These are phyloP conservation scores for Meloidogyne hapla DNA, from an alignment of 1,140 invertebrate genomes.

Conservation along the genomic window DNA sequence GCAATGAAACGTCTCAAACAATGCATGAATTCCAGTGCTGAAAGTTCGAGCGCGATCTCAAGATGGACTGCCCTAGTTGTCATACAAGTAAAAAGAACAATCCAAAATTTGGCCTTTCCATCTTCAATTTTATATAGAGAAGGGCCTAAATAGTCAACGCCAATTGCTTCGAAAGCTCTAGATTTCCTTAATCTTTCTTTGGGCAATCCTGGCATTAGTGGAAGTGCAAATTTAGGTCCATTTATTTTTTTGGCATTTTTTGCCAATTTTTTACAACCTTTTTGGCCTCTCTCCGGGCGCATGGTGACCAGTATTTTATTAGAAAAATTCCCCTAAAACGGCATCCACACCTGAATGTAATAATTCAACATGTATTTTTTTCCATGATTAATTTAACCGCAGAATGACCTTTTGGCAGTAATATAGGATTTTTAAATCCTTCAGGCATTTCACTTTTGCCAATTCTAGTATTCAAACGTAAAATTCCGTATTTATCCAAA, in stretches of 20 bases:
- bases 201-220: background rate
- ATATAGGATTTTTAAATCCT: background rate
- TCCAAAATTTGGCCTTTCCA: background rate
- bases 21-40: background rate
- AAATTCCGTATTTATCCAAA: constrained; percentile 11
- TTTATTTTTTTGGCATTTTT: background rate
- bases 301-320: background rate
- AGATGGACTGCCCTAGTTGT: background rate
- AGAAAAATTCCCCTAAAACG: background rate
- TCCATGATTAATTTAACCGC: background rate
- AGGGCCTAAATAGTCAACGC: background rate
- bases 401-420: background rate
- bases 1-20: background rate
- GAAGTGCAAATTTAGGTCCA: background rate
- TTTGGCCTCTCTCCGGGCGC: background rate
- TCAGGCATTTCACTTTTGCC: background rate
- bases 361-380: constrained; percentile 7
- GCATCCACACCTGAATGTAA: constrained; percentile 9
- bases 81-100: background rate
- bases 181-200: background rate
- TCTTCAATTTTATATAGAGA: background rate
- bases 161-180: background rate
- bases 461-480: background rate
- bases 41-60: background rate
- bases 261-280: background rate